phyloP scores from a whole-genome alignment of 2,113 vertebrate genomes.

The Macquaria australasica region DNA sequence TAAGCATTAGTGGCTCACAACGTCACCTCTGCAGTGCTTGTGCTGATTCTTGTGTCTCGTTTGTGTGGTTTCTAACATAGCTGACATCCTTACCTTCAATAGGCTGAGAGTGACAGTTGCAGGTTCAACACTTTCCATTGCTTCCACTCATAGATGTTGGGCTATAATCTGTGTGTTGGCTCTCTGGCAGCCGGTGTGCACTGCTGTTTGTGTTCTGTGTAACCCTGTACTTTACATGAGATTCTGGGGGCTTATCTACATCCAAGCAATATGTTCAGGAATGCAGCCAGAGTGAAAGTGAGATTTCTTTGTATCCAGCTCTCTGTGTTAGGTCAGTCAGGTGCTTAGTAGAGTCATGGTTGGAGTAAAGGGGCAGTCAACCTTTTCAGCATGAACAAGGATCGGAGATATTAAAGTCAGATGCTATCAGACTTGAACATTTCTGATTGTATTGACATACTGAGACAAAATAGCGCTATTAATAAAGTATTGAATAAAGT shows the following conservation, averaged over 20 bases:
- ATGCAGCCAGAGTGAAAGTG: conserved; percentile 54
- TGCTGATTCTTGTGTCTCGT: neutral
- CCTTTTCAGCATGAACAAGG: conserved; percentile 14
- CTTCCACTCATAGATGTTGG: conserved; percentile 24
- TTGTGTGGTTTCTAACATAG: neutral
- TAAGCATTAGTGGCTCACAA: neutral
- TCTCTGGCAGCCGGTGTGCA: neutral
- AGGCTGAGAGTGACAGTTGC: neutral
- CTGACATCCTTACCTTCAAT: neutral
- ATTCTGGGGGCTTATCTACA: conserved; percentile 50
- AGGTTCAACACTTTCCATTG: conserved; percentile 16
- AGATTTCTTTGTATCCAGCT: conserved; percentile 36
- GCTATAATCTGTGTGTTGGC: conserved; percentile 21
- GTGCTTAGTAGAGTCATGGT: conserved; percentile 9
- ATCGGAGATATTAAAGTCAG: neutral
- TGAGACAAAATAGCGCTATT: neutral
- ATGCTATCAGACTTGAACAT: neutral
- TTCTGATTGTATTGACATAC: neutral
- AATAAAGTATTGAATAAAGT: neutral
- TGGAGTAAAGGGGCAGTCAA: neutral
- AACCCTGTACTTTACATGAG: conserved; percentile 22
- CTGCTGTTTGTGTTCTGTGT: conserved; percentile 26
- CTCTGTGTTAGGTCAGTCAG: conserved; percentile 10
- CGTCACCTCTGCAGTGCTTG: neutral
- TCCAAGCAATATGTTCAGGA: conserved; percentile 75